Conservation (phyloP, 2,888 invertebrate genomes). For the Euclidia mi region DNA sequence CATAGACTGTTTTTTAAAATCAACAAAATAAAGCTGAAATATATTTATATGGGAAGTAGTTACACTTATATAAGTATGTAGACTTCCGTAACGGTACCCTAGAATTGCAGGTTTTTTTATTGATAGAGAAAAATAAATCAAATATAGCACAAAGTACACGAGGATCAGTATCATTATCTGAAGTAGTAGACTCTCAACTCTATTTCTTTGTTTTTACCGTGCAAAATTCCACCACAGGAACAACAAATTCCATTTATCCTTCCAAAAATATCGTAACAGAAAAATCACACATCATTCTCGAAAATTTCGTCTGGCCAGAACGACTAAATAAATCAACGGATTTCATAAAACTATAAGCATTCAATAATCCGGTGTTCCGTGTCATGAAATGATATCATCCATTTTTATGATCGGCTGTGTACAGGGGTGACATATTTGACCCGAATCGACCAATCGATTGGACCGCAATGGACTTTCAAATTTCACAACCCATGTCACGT, state of each 20-base stretch:
- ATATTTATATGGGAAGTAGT: too few relatives aligned
- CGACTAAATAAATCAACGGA: slow-evolving; percentile 9
- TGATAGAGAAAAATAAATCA: too few relatives aligned
- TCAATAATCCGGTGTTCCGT: slow-evolving; percentile 43
- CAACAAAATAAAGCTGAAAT: too few relatives aligned
- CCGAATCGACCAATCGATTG: slow-evolving; percentile 62
- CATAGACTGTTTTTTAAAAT: too few relatives aligned
- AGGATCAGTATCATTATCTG: too few relatives aligned
- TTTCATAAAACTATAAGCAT: slow-evolving; percentile 40
- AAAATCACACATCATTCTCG: background rate
- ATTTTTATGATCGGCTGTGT: slow-evolving; percentile 45
- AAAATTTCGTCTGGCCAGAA: background rate
- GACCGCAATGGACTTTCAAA: slow-evolving; percentile 52
- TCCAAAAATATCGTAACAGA: background rate
- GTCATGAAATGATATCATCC: slow-evolving; percentile 45
- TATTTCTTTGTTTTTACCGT: background rate
- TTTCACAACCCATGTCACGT: slow-evolving; percentile 65
- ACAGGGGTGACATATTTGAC: slow-evolving; percentile 53
- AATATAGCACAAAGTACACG: too few relatives aligned
- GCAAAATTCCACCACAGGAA: background rate
- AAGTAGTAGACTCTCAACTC: too few relatives aligned
- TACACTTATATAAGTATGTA: too few relatives aligned
- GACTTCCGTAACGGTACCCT: too few relatives aligned
- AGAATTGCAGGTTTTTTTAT: too few relatives aligned
- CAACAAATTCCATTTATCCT: background rate